A percentile compares a stretch with the other conserved stretches of the same genome.
phyloP scores from a whole-genome alignment of 2,888 invertebrate genomes.

The Hedychridium roseum region DNA sequence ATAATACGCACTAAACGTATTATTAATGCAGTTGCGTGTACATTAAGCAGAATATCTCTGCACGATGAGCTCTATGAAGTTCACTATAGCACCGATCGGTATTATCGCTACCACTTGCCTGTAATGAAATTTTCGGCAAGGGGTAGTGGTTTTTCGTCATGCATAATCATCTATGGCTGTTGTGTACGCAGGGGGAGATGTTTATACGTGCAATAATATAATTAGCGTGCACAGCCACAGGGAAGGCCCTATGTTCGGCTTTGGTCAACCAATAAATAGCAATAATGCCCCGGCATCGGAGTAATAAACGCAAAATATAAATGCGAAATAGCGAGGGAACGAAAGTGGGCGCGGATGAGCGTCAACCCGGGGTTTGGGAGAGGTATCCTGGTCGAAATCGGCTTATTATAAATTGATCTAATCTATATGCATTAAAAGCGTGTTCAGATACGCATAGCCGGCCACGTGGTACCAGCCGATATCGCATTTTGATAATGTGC shows the following conservation, averaged over 20 bases:
- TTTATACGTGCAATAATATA: no score
- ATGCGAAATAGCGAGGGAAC: conserved; percentile 51
- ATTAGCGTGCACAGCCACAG: no score
- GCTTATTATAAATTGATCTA: conserved; percentile 62
- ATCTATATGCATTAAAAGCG: conserved; percentile 62
- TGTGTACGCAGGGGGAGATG: no score
- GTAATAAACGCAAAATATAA: conserved; percentile 58
- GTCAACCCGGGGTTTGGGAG: conserved; percentile 12
- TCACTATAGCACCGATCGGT: no score
- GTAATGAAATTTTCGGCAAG: no score
- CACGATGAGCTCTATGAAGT: no score
- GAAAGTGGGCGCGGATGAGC: conserved; percentile 32
- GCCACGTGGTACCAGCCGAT: conserved; percentile 48
- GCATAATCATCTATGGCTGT: no score
- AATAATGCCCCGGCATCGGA: conserved; percentile 53
- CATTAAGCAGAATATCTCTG: no score
- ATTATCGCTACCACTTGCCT: no score
- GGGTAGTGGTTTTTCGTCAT: no score
- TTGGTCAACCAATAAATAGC: conserved; percentile 54
- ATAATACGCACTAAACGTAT: no score
- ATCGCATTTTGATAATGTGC: conserved; percentile 61
- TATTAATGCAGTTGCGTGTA: no score
- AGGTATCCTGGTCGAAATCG: conserved; percentile 42
- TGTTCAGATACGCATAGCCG: conserved; percentile 48
- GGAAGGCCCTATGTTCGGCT: conserved; percentile 36